These are phyloP conservation scores for Chaetops frenatus DNA, from an alignment of 2,113 vertebrate species.

Conservation along the genomic window DNA sequence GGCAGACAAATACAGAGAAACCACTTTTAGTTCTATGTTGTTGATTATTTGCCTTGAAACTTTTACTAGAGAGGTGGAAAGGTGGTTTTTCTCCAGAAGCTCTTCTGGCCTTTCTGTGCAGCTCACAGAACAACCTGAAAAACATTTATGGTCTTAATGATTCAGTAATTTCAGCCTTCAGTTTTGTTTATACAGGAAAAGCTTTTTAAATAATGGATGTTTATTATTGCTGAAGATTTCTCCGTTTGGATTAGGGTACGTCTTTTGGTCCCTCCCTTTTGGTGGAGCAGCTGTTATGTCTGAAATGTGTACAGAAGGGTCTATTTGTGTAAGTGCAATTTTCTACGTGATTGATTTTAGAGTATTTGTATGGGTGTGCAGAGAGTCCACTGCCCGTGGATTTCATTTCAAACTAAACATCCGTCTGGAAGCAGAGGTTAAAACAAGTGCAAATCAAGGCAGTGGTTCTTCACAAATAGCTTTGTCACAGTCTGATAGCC, in stretches of 20 bases:
- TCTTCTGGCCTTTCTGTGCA: neutral
- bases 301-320: neutral
- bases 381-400: neutral
- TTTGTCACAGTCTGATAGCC: slow-evolving; percentile 27
- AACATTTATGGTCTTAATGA: slow-evolving; percentile 41
- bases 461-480: neutral
- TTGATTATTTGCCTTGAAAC: neutral
- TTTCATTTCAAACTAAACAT: slow-evolving; percentile 36
- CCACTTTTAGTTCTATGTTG: neutral
- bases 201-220: slow-evolving; percentile 3
- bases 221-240: neutral
- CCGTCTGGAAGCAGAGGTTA: slow-evolving; percentile 10
- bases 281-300: neutral
- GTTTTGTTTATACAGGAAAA: slow-evolving; percentile 34
- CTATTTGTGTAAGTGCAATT: neutral
- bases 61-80: neutral
- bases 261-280: neutral
- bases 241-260: neutral
- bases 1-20: neutral
- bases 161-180: slow-evolving; percentile 26
- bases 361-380: slow-evolving; percentile 4
- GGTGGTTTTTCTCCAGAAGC: neutral
- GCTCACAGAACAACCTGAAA: neutral
- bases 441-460: slow-evolving; percentile 1
- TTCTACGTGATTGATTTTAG: neutral